Evolutionary conservation across 2,113 vertebrate species (phyloP).

Genomic region (Todiramphus chloris): DNA sequence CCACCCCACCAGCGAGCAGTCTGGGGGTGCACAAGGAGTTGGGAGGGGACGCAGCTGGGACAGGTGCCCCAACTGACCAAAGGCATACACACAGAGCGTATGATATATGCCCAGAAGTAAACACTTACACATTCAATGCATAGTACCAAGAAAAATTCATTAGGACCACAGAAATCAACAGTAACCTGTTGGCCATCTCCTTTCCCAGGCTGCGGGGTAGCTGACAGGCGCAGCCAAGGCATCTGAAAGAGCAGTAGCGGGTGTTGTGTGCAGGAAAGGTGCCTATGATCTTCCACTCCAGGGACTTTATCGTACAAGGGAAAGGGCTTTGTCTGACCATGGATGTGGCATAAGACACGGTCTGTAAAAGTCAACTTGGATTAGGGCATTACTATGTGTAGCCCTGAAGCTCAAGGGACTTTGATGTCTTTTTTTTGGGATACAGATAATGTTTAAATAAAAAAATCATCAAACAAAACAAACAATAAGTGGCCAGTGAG

Average conservation of each 20-base stretch:
- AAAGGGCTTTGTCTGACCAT: background rate
- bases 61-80: background rate
- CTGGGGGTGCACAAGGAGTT: background rate
- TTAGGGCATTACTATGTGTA: background rate
- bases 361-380: background rate
- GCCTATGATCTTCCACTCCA: background rate
- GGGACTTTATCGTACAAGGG: background rate
- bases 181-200: background rate
- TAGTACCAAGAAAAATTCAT: background rate
- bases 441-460: background rate
- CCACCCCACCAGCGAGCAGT: fast-evolving
- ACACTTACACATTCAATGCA: background rate
- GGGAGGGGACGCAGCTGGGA: background rate
- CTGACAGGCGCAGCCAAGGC: background rate
- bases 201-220: background rate
- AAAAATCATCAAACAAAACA: background rate
- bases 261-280: background rate
- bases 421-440: background rate
- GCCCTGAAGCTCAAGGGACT: background rate
- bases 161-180: background rate
- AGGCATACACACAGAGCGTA: background rate
- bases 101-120: background rate
- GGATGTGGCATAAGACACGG: background rate
- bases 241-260: background rate
- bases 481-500: background rate